Percentiles rank a stretch among this genome's conserved stretches.
These are phyloP conservation scores for Phenganax marumi DNA, from an alignment of 92 coral and sea anemone genomes.

Conservation along the genomic window DNA sequence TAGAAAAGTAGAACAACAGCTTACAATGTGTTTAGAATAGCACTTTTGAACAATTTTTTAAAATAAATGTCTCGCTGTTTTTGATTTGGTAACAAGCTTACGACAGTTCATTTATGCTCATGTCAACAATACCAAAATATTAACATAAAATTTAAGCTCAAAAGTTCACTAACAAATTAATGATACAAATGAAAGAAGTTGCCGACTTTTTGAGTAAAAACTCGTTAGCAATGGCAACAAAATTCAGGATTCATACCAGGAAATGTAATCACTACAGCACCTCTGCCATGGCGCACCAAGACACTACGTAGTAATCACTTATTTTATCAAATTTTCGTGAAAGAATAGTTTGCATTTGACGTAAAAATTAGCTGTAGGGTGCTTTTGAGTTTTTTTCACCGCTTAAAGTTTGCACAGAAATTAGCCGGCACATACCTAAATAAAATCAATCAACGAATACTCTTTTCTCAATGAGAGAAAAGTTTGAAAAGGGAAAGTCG, in stretches of 20 bases:
- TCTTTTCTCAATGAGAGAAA: not conserved
- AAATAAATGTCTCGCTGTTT: not conserved
- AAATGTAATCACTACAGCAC: not conserved
- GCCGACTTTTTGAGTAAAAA: conserved; percentile 12
- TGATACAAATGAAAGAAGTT: not conserved
- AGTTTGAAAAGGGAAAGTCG: too few relatives aligned
- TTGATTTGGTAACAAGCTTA: conserved; percentile 4
- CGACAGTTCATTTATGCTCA: not conserved
- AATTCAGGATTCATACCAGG: not conserved
- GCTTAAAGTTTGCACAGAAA: conserved; percentile 7
- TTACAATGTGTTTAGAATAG: not conserved
- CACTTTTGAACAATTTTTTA: not conserved
- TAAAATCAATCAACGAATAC: not conserved
- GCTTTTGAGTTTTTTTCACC: not conserved
- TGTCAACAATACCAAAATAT: conserved; percentile 11
- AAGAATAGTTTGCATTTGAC: not conserved
- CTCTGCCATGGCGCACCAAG: too few relatives aligned
- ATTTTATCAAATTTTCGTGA: not conserved
- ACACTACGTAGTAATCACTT: too few relatives aligned
- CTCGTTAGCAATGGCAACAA: not conserved
- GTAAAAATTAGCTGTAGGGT: not conserved
- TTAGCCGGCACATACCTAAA: not conserved
- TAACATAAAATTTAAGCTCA: conserved; percentile 12
- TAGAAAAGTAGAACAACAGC: not conserved
- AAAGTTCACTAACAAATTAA: not conserved